Base-by-base conservation (phyloP, 2,797 vertebrate species). In the Borostomias antarcticus region DNA sequence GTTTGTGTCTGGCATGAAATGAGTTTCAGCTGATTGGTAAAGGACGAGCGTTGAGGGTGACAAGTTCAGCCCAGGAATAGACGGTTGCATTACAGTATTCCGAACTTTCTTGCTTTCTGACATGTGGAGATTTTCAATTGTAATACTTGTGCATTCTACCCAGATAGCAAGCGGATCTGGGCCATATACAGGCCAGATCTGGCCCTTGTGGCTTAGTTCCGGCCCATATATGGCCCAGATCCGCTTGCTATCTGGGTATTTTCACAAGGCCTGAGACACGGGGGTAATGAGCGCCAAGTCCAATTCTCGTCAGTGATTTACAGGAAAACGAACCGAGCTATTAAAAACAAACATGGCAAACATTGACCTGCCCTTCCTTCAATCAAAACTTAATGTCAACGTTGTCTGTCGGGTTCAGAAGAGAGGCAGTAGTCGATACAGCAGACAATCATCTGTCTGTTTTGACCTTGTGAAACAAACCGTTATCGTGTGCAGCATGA, bases 1-100 rank as follows among this genome's bases (percentile, higher is more conserved):
- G 25, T 9, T 13, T 26, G 13, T 54, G 21, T 54, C 23, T 54
- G 13, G n/a, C 3, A 26, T 17, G 26, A 53, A 45, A 19, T 8
- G 5, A 65, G 29, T 58, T 19, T 15, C 25, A 58, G 54, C 8
- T 58, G 30, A 58, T 33, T 35, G 54, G 54, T 29, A 15, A 56
- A 56, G 54, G 35, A 9, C 1, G 19, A 45, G 9, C 21, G 28
- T 23, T 60, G 37, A 60, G 21, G 29, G 30, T 57, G 54, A 56
- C 5, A 56, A 17, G 58, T 25, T 21, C 23, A 43, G 32, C 57
- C 35, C 23, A 25, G 13, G 25, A 33, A 32, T 21, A 2, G 53
- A 32, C 13, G 1, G 40, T 43, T 43, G 40, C 5, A 4, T 15
- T 15, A 43, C 10, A 35, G 7, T 15, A 43, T 0, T 2, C 4